phyloP scores from a whole-genome alignment of 2,888 invertebrate species.

The Drosophila quasianomalipes region DNA sequence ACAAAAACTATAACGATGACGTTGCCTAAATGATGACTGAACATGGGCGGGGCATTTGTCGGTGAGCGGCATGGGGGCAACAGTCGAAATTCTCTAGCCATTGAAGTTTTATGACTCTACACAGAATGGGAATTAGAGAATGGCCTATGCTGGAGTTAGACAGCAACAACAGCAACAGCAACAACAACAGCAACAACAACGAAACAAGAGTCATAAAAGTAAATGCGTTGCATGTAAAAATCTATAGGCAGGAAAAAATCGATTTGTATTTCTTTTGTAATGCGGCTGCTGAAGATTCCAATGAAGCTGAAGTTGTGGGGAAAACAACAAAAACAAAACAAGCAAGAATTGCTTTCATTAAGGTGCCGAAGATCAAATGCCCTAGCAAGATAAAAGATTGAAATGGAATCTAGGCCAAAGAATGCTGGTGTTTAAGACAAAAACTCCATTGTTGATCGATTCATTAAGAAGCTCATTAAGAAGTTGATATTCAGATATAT shows the following conservation, averaged over 20 bases:
- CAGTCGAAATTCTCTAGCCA: conserved; percentile 39
- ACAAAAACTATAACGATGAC: conserved; percentile 29
- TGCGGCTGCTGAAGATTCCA: conserved; percentile 46
- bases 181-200: conserved; percentile 19
- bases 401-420: conserved; percentile 3
- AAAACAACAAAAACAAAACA: neutral
- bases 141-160: conserved; percentile 5
- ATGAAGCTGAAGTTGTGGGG: conserved; percentile 16
- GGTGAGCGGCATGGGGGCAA: conserved; percentile 18
- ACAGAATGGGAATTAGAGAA: conserved; percentile 23
- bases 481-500: neutral
- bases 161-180: neutral
- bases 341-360: neutral
- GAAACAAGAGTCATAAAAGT: conserved; percentile 64
- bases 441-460: neutral
- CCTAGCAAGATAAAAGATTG: neutral
- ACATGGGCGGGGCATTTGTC: conserved; percentile 23
- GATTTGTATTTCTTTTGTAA: conserved; percentile 68
- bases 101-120: conserved; percentile 63
- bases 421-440: neutral
- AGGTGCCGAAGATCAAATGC: neutral
- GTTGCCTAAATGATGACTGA: conserved; percentile 35
- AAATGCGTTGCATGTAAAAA: conserved; percentile 66
- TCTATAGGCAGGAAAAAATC: conserved; percentile 59
- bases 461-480: neutral